Base-by-base conservation (phyloP, 2,888 invertebrate species). In the Zygaena filipendulae region DNA sequence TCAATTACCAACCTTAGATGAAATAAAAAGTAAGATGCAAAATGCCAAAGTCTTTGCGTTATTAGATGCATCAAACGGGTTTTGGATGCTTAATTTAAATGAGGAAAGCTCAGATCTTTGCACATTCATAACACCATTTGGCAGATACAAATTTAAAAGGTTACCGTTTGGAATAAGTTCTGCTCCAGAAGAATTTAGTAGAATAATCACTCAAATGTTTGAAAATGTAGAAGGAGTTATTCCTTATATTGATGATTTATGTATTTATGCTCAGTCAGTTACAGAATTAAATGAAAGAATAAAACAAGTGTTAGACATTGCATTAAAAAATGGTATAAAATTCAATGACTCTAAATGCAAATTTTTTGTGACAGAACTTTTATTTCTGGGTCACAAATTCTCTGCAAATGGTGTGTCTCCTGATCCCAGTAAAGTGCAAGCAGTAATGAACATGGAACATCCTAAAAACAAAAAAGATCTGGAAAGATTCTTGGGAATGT, bases 81-180 rank as follows among this genome's bases (percentile, higher is more conserved):
- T 32, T 21, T 40, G 38, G 36, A 32, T 32, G 30, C 4, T 35
- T 3, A 22, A 29, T 8, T 11, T 38, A 3, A 25, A 30, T 23
- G 13, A 20, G 4, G 16, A 21, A n/a, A 33, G 38, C 16, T 25
- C 30, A 7, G 23, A 36, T 3, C 23, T 41, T 1, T 36, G 34
- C 14, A 40, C 36, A 4, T 46, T 46, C 21, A 44, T 39, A 13
- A 38, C 38, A 19, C 38, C 29, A 4, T 39, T 23, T 27, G 33
- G 37, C 1, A 19, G 40, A 5, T 41, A 41, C 16, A 32, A 24
- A 27, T 39, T 29, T 21, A 14, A 32, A 13, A 13, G 38, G 18
- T 27, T 44, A n/a, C 42, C 44, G 4, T 45, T 29, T 21, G 38
- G 42, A 5, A 36, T 45, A 4, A 39, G 37, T 29, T 33, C 35